Evolutionary conservation across 2,113 vertebrate species (phyloP), one percentile per base, ranked within the genome.

Genomic region (Arizona elegans): DNA sequence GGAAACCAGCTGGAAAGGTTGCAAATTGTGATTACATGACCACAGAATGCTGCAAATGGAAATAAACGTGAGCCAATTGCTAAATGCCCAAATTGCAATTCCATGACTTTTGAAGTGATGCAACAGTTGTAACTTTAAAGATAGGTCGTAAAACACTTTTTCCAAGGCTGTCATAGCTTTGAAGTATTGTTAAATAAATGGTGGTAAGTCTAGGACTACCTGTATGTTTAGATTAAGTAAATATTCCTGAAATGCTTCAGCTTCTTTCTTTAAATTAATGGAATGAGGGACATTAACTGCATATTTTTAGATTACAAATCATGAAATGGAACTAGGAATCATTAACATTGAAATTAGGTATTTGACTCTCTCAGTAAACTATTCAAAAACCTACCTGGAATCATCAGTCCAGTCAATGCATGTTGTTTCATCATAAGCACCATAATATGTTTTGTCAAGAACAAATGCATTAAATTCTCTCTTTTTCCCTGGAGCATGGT

Each of bases 351-450:
- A n/a, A 13, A 70, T 1, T 13, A 70, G 29, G 29, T 12, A 13
- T 70, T 26, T 23, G 56, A 54, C 29, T 29, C 3, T 47, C 3
- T 7, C 90, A 55, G 59, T 26, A 88, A 53, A 75, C 15, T 38
- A 38, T 26, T 26, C 33, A 55, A 23, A 94, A 1, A 95, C 98
- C 97, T 96, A 99, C 99, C 98, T 99, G 89, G 99, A 99, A 97
- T 99, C 99, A 8, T 99, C 98, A 0, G 98, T 99, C 99, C 99
- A 99, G 97, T 99, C 99, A 1, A 99, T 98, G 96, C 99, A 99
- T 1, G 99, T 99, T 70, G 99, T 99, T 95, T 99, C 99, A 54
- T 99, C 99, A 0, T 99, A 99, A 0, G 99, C 99, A 3, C 99
- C 99, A 0, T 98, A 99, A 89, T 98, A 99, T 70, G 98, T 99